phyloP scores from a whole-genome alignment of 2,888 invertebrate genomes.

The Schrankia costaestrigalis region DNA sequence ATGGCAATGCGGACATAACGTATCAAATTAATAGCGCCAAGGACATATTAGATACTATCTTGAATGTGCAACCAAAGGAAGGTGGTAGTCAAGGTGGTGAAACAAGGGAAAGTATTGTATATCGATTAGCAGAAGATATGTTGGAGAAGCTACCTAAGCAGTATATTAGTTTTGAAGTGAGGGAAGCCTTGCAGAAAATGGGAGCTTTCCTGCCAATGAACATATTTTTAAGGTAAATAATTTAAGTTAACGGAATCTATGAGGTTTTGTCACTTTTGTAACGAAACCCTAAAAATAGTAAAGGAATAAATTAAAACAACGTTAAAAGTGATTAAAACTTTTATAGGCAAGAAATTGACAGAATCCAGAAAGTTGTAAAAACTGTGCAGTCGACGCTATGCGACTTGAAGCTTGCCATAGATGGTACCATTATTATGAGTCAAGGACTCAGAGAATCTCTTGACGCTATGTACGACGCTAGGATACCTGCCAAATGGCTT shows the following conservation, averaged over 20 bases:
- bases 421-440: conserved; percentile 98
- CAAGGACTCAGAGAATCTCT: conserved; percentile 92
- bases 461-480: conserved; percentile 98
- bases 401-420: conserved; percentile 96
- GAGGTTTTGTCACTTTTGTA: no score
- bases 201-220: conserved; percentile 97
- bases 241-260: no score
- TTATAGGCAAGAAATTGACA: conserved; percentile 86
- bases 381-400: conserved; percentile 89
- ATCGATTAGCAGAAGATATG: conserved; percentile 96
- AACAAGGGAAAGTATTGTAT: conserved; percentile 95
- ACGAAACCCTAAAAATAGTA: no score
- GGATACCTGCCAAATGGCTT: conserved; percentile 95
- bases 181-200: conserved; percentile 94
- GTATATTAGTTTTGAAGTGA: conserved; percentile 94
- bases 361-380: conserved; percentile 93
- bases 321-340: neutral
- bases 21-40: conserved; percentile 98
- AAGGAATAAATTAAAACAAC: neutral
- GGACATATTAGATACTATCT: conserved; percentile 94
- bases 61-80: conserved; percentile 98
- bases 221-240: conserved; percentile 87
- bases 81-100: conserved; percentile 95
- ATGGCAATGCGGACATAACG: conserved; percentile 97
- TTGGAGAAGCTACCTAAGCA: conserved; percentile 87